Conservation (phyloP, 2,888 invertebrate genomes). For the Marasmarcha lunaedactyla region DNA sequence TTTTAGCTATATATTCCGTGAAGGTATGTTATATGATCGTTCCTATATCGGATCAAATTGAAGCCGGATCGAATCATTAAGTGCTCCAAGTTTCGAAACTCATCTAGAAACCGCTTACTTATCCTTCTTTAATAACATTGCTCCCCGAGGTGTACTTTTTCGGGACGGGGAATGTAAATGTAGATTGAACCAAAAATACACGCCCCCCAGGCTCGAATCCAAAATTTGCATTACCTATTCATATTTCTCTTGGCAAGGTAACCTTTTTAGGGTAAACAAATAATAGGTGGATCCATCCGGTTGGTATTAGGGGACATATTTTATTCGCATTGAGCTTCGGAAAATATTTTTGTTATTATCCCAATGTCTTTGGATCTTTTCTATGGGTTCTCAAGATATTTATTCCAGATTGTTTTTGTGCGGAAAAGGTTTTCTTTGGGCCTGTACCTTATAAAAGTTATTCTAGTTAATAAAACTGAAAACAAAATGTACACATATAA, state of each 20-base stretch:
- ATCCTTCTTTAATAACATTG: slow-evolving; percentile 53
- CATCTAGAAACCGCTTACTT: slow-evolving; percentile 28
- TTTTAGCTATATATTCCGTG: slow-evolving; percentile 4
- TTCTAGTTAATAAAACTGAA: no score
- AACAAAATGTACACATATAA: no score
- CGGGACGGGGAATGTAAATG: slow-evolving; percentile 35
- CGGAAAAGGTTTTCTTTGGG: neutral
- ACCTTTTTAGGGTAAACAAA: slow-evolving; percentile 53
- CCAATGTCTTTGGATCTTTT: slow-evolving; percentile 15
- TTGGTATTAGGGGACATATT: slow-evolving; percentile 64
- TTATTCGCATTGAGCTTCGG: slow-evolving; percentile 55
- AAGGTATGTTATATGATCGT: no score
- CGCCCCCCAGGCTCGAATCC: slow-evolving; percentile 22
- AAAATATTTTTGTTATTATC: slow-evolving; percentile 66
- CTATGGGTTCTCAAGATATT: neutral
- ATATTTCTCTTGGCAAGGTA: slow-evolving; percentile 33
- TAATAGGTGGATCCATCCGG: slow-evolving; percentile 63
- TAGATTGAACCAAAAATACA: slow-evolving; percentile 30
- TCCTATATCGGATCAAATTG: no score
- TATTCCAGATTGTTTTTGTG: neutral
- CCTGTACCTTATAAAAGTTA: no score
- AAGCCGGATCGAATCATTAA: no score
- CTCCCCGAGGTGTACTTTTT: slow-evolving; percentile 42
- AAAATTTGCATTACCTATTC: slow-evolving; percentile 56
- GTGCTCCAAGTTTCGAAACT: slow-evolving; percentile 11